Base-by-base conservation (phyloP, 1,140 invertebrate species). In the Magallana angulata region DNA sequence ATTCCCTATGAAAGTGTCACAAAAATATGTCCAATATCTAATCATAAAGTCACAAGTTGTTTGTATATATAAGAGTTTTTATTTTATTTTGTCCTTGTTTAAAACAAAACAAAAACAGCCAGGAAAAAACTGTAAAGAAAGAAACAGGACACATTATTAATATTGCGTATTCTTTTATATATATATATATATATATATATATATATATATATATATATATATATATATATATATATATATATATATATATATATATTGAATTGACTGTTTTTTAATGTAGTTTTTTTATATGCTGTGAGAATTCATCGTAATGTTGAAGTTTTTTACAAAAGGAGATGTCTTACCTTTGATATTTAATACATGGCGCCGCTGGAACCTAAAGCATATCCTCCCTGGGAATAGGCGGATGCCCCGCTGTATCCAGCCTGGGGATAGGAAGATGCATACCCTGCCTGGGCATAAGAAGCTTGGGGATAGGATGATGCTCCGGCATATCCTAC, bases 341-440 rank as follows among this genome's bases (percentile, higher is more conserved):
- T 76, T 76, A 76, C 68, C 68, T 76, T 48, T 18, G 4, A 76
- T 76, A 24, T 76, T 76, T 76, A 76, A 30, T 76, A 76, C 68
- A 76, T 8, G 24, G 68, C 68, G 11, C 68, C 68, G 24, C 68
- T 76, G 7, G 68, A 30, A 9, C 68, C 68, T 18, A 30, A 76
- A 30, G 24, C 7, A 12, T 76, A 76, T 76, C 68, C 68, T 30
- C 68, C 68, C 68, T 76, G 68, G 8, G 24, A 30, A 76, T 12
- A 76, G 68, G 8, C 24, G 12, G 68, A 76, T 18, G 68, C 24
- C 8, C 68, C 68, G 68, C 24, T 24, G 68, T 62, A 62, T 62
- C 60, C 60, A 16, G 14, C 60, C 60, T 62, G 60, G 14, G 60
- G 60, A 62, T 62, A 62, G 60, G 14, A 6, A 16, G 60, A 62